These are phyloP conservation scores for Lepus oiostolus DNA, from an alignment of 2,797 vertebrate genomes.

Conservation along the genomic window DNA sequence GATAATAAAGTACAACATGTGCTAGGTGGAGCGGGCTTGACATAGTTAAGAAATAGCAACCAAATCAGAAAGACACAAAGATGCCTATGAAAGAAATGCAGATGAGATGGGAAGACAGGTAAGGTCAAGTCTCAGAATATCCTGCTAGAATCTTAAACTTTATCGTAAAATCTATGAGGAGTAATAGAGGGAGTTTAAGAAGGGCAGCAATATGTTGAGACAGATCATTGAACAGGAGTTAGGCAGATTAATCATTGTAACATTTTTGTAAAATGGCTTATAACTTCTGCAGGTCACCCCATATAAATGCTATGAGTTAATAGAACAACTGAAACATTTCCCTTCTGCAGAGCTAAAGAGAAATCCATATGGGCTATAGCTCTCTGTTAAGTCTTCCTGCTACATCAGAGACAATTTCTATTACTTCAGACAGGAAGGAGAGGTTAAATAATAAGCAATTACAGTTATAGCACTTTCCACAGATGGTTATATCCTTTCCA, in stretches of 20 bases:
- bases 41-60: background rate
- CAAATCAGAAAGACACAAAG: background rate
- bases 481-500: background rate
- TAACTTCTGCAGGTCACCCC: background rate
- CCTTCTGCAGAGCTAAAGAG: background rate
- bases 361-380: background rate
- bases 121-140: background rate
- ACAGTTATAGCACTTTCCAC: background rate
- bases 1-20: background rate
- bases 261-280: conserved; percentile 7
- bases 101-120: background rate
- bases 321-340: background rate
- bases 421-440: conserved; percentile 16
- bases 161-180: background rate
- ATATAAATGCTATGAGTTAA: background rate
- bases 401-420: conserved; percentile 6
- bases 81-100: background rate
- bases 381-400: background rate
- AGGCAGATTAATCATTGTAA: background rate
- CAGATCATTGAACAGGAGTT: background rate
- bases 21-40: background rate
- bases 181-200: background rate
- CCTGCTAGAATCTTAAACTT: background rate
- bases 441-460: conserved; percentile 32
- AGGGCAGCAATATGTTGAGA: background rate